Conservation (phyloP, 2,113 vertebrate species). For the Indicator indicator region DNA sequence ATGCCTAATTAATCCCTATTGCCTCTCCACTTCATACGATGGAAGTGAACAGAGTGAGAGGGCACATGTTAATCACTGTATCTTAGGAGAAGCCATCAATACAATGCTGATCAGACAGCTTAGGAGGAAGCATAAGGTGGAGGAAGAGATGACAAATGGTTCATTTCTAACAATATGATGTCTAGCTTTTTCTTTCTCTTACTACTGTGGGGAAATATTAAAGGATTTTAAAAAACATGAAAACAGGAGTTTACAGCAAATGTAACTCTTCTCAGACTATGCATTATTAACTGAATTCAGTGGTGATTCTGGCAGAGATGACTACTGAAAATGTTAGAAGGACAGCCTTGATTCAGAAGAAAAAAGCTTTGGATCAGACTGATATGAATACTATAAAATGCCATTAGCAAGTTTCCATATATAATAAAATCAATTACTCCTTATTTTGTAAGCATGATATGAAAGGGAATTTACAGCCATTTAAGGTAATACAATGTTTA, state of each 20-base stretch:
- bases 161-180: background rate
- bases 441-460: background rate
- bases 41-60: background rate
- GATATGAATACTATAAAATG: background rate
- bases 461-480: background rate
- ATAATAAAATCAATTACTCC: background rate
- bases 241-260: background rate
- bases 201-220: background rate
- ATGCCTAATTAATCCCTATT: slow-evolving; percentile 26
- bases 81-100: background rate
- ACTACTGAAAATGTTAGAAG: background rate
- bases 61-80: background rate
- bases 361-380: background rate
- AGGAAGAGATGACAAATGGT: background rate
- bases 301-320: background rate
- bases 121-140: background rate
- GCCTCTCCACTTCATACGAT: background rate
- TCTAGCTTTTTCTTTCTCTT: background rate
- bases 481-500: background rate
- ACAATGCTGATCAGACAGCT: background rate
- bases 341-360: background rate
- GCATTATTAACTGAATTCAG: background rate
- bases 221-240: background rate
- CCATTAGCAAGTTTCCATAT: background rate
- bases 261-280: background rate